These are phyloP conservation scores for Microctenopoma stevenorrisi DNA, from an alignment of 2,797 vertebrate species.

Conservation along the genomic window DNA sequence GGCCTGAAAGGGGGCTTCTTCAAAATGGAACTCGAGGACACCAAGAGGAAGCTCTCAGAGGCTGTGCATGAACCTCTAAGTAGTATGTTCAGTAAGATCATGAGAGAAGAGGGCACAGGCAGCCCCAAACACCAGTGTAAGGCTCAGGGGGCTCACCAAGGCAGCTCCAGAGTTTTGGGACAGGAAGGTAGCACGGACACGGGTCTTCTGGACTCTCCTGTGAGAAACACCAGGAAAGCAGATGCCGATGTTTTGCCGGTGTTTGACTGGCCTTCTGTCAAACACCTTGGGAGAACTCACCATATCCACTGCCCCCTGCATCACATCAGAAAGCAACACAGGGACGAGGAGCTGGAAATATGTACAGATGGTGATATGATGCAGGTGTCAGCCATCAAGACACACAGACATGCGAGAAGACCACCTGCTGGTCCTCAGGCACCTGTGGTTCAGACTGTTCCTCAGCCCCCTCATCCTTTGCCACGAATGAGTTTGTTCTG, in stretches of 20 bases:
- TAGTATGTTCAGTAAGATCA: constrained; percentile 89
- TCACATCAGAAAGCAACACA: constrained; percentile 33
- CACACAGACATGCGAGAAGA: constrained; percentile 13
- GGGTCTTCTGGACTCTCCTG: constrained; percentile 62
- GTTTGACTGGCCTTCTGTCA: constrained; percentile 75
- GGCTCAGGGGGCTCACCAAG: constrained; percentile 43
- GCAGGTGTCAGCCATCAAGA: constrained; percentile 73
- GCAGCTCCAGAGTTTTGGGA: constrained; percentile 58
- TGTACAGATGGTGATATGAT: constrained; percentile 81
- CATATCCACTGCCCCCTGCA: constrained; percentile 64
- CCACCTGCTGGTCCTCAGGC: constrained; percentile 8
- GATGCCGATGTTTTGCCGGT: constrained; percentile 65
- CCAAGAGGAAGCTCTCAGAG: constrained; percentile 87
- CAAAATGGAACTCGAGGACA: constrained; percentile 90
- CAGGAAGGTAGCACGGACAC: constrained; percentile 62
- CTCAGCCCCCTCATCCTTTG: constrained; percentile 58
- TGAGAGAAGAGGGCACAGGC: constrained; percentile 84
- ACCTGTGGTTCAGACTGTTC: background rate
- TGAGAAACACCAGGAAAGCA: constrained; percentile 58
- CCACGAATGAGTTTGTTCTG: constrained; percentile 82
- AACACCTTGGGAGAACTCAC: constrained; percentile 32
- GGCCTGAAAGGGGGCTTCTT: constrained; percentile 84
- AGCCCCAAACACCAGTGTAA: constrained; percentile 76
- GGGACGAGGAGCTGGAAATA: constrained; percentile 79
- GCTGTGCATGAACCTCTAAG: constrained; percentile 89